Evolutionary conservation across 2,113 vertebrate genomes (phyloP).

Genomic region (Pygoscelis adeliae): DNA sequence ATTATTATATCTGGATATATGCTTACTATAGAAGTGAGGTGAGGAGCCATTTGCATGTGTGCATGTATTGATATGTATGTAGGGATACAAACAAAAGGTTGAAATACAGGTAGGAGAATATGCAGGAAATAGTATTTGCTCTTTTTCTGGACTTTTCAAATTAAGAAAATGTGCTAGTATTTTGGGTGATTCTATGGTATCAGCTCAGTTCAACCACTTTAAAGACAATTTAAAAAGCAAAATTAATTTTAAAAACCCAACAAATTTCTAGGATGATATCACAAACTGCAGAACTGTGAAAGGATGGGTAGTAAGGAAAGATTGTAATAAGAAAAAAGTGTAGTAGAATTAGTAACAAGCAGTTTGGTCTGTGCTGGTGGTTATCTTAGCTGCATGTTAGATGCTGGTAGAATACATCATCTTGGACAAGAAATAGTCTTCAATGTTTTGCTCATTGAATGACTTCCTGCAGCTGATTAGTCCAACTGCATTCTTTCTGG

Average conservation of each 20-base stretch:
- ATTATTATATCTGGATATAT: neutral
- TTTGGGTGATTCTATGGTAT: neutral
- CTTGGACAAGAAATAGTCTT: neutral
- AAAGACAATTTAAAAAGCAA: neutral
- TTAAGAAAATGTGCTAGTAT: neutral
- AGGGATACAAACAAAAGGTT: neutral
- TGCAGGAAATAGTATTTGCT: neutral
- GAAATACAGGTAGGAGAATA: neutral
- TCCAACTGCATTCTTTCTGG: neutral
- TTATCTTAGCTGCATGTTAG: neutral
- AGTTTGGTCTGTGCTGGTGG: neutral
- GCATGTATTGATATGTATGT: neutral
- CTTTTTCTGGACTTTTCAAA: neutral
- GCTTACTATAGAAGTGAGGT: neutral
- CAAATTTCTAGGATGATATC: neutral
- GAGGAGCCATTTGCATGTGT: neutral
- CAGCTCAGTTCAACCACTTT: neutral
- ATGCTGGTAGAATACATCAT: neutral
- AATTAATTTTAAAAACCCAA: neutral
- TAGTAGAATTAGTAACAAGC: neutral
- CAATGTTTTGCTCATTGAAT: neutral
- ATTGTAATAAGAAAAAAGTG: neutral
- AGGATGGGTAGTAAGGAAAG: neutral
- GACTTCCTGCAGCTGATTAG: neutral
- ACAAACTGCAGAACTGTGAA: neutral